These are phyloP conservation scores for Sesamia inferens DNA, from an alignment of 2,888 invertebrate genomes.

Conservation along the genomic window DNA sequence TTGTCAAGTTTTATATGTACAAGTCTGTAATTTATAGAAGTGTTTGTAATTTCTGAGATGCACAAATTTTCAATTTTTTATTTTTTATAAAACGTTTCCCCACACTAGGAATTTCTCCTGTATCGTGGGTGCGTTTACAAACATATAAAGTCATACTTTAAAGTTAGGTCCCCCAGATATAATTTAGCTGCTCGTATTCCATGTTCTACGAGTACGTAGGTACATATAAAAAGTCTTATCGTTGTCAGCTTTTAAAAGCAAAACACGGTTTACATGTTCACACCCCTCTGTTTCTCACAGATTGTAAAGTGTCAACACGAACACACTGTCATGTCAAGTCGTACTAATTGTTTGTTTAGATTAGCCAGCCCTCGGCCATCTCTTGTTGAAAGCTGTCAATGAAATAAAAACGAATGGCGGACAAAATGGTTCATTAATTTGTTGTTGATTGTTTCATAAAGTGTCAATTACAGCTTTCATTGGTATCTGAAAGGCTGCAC, in stretches of 20 bases:
- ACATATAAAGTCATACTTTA: not conserved
- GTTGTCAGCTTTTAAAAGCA: constrained; percentile 27
- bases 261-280: constrained; percentile 23
- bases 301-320: constrained; percentile 55
- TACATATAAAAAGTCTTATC: not conserved
- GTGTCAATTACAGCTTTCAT: constrained; percentile 42
- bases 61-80: not conserved
- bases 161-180: not conserved
- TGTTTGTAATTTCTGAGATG: not conserved
- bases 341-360: constrained; percentile 57
- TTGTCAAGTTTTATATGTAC: not conserved
- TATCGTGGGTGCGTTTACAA: no score
- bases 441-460: constrained; percentile 31
- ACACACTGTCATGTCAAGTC: constrained; percentile 30
- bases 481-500: constrained; percentile 37
- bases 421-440: constrained; percentile 36
- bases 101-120: no score
- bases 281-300: constrained; percentile 55
- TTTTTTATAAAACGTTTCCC: no score
- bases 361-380: constrained; percentile 17
- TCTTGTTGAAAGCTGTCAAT: constrained; percentile 40
- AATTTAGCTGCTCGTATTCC: not conserved
- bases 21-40: not conserved
- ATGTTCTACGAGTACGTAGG: not conserved
- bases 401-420: constrained; percentile 36